These are phyloP conservation scores for Ephydatia muelleri DNA, from an alignment of 37 sponge, comb jelly and placozoan genomes.

Conservation along the genomic window DNA sequence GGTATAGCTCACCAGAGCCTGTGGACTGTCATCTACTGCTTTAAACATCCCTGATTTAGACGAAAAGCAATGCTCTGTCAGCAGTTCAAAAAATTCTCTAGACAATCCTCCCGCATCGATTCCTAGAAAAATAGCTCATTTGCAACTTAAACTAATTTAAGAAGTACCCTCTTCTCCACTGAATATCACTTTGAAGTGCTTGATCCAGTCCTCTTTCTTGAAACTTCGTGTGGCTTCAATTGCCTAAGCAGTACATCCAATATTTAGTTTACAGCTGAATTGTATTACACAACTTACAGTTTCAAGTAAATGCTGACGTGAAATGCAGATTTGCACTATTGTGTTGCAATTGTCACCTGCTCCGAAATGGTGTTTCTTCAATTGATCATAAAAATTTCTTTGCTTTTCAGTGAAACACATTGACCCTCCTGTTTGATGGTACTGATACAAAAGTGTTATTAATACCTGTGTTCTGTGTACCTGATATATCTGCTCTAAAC, in stretches of 20 bases:
- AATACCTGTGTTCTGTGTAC: neutral
- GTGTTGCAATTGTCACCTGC: neutral
- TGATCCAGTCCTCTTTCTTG: slow-evolving; percentile 65
- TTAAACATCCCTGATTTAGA: slow-evolving; percentile 53
- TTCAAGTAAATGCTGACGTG: slow-evolving; percentile 50
- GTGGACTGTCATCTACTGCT: slow-evolving; percentile 60
- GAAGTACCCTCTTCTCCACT: slow-evolving; percentile 74
- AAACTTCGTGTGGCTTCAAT: slow-evolving; percentile 43
- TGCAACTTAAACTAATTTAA: neutral
- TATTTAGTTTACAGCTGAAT: no score
- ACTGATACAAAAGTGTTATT: no score
- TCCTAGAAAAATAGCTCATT: slow-evolving; percentile 30
- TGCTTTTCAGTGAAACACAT: neutral
- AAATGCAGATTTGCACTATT: neutral
- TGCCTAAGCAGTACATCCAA: slow-evolving; percentile 43
- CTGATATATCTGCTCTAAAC: neutral
- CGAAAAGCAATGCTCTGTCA: slow-evolving; percentile 72
- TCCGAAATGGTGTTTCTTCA: neutral
- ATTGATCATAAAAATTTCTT: neutral
- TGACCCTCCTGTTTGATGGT: neutral
- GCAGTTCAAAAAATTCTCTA: slow-evolving; percentile 78
- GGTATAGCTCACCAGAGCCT: slow-evolving; percentile 51
- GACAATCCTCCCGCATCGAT: slow-evolving; percentile 91
- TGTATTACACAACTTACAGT: slow-evolving; percentile 44
- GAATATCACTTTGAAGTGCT: slow-evolving; percentile 58